Evolutionary conservation across 2,797 vertebrate genomes (phyloP).

Genomic region (Gallinago stenura): DNA sequence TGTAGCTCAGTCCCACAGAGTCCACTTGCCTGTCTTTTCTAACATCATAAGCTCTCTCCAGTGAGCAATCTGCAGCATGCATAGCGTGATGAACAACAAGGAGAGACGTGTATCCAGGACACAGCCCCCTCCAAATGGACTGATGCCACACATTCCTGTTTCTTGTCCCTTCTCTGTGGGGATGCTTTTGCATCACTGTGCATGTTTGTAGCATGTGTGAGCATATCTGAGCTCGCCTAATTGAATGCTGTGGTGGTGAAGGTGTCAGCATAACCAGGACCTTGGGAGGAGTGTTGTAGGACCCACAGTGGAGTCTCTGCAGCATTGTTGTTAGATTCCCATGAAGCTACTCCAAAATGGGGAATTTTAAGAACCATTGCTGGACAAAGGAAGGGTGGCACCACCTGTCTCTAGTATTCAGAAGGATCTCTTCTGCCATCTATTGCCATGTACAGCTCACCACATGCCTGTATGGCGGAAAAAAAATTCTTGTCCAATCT

Average conservation of each 20-base stretch:
- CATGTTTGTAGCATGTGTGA: neutral
- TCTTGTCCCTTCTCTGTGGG: neutral
- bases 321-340: neutral
- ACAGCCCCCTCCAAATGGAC: neutral
- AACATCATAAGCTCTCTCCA: neutral
- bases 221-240: neutral
- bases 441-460: constrained; percentile 57
- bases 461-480: constrained; percentile 1
- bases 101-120: neutral
- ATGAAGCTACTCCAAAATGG: neutral
- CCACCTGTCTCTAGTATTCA: constrained; percentile 22
- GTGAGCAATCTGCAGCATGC: neutral
- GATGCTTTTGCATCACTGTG: neutral
- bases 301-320: neutral
- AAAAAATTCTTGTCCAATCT: neutral
- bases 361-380: constrained; percentile 1
- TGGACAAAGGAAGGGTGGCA: constrained; percentile 56
- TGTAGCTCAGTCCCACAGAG: neutral
- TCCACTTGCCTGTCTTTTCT: neutral
- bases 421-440: constrained; percentile 75
- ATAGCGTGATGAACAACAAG: neutral
- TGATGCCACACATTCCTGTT: neutral
- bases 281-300: neutral
- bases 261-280: neutral
- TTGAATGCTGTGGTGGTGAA: neutral